Evolutionary conservation across 2,888 invertebrate species (phyloP).

Genomic region (Parochlus steinenii): DNA sequence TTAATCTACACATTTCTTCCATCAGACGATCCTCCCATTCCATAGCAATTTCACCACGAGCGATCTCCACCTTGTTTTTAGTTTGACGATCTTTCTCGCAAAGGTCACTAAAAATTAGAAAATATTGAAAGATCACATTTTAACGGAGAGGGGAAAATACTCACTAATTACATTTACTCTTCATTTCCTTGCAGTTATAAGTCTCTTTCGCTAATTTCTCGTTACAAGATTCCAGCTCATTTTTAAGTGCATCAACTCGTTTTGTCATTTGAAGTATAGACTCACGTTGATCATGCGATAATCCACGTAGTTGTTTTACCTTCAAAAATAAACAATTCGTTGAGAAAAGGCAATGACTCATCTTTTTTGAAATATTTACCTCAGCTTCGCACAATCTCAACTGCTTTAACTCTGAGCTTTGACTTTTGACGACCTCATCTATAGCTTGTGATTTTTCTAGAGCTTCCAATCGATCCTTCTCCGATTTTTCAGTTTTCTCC

Average conservation of each 20-base stretch:
- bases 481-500: conserved; percentile 41
- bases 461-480: conserved; percentile 38
- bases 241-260: conserved; percentile 37
- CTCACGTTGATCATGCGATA: conserved; percentile 38
- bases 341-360: no score
- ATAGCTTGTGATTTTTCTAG: conserved; percentile 25
- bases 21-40: conserved; percentile 46
- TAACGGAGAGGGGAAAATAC: conserved; percentile 12
- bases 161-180: conserved; percentile 29
- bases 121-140: neutral
- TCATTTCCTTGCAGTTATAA: conserved; percentile 30
- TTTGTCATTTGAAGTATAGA: conserved; percentile 34
- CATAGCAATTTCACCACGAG: conserved; percentile 36
- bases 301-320: conserved; percentile 35
- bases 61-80: conserved; percentile 32
- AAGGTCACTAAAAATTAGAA: conserved; percentile 21
- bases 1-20: conserved; percentile 44
- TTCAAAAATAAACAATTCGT: no score
- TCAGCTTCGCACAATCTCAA: conserved; percentile 39
- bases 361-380: no score
- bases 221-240: conserved; percentile 34
- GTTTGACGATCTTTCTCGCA: conserved; percentile 32
- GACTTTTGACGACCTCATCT: conserved; percentile 21
- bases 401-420: conserved; percentile 26
- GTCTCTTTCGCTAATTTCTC: conserved; percentile 35